These are phyloP conservation scores for Ondatra zibethicus DNA, from an alignment of 2,113 vertebrate genomes.

Conservation along the genomic window DNA sequence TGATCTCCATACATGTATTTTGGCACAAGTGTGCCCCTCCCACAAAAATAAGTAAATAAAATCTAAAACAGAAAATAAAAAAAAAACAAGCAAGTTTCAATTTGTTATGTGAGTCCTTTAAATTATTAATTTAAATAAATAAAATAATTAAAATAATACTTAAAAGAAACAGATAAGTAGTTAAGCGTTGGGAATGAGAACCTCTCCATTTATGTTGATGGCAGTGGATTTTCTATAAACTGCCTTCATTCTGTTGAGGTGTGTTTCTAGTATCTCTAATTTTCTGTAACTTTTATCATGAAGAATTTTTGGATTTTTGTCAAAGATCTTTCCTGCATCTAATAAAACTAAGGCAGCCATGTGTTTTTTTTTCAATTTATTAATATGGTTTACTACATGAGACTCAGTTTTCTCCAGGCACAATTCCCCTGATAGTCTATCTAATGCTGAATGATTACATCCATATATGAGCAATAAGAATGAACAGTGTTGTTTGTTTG, in stretches of 20 bases:
- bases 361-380: background rate
- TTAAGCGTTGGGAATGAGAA: background rate
- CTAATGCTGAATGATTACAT: background rate
- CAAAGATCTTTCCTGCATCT: background rate
- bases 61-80: background rate
- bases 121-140: background rate
- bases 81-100: background rate
- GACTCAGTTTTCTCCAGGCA: background rate
- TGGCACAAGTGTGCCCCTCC: background rate
- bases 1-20: background rate
- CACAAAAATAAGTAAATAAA: background rate
- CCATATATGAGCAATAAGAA: background rate
- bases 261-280: background rate
- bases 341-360: background rate
- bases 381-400: background rate
- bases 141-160: too few relatives aligned
- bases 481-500: background rate
- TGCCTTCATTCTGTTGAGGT: background rate
- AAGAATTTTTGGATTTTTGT: background rate
- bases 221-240: background rate
- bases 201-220: background rate
- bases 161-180: background rate
- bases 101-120: background rate
- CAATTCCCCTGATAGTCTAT: background rate
- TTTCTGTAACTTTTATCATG: background rate